Evolutionary conservation across 2,113 vertebrate species (phyloP).

Genomic region (Muntiacus reevesi): DNA sequence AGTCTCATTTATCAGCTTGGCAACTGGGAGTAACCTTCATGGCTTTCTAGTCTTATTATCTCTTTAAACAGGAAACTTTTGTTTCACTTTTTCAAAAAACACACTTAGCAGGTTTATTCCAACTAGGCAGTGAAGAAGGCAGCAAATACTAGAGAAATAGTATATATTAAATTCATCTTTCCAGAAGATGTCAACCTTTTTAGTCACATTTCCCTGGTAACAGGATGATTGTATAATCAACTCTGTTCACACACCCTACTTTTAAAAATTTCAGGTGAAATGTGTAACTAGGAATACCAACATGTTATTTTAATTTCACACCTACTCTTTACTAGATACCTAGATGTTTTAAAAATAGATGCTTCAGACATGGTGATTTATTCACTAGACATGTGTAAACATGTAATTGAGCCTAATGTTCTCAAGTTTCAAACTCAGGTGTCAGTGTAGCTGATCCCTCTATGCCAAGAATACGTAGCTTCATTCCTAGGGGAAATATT

Average conservation of each 20-base stretch:
- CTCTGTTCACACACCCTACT: background rate
- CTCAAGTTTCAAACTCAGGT: background rate
- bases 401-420: background rate
- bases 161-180: background rate
- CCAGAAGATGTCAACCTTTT: background rate
- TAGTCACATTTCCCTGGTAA: background rate
- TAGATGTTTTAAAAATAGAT: constrained; percentile 26
- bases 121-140: background rate
- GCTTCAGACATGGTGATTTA: background rate
- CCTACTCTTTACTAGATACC: background rate
- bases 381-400: background rate
- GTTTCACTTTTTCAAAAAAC: background rate
- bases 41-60: background rate
- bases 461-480: background rate
- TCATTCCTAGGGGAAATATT: background rate
- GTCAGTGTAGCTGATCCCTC: background rate
- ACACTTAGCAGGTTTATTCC: background rate
- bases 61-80: constrained; percentile 18
- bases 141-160: background rate
- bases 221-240: background rate
- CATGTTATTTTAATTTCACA: constrained; percentile 31
- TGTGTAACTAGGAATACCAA: background rate
- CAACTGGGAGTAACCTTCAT: constrained; percentile 10
- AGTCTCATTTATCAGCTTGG: constrained; percentile 27
- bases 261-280: constrained; percentile 26